phyloP scores from a whole-genome alignment of 2,797 vertebrate species.

The Hydrolagus colliei region DNA sequence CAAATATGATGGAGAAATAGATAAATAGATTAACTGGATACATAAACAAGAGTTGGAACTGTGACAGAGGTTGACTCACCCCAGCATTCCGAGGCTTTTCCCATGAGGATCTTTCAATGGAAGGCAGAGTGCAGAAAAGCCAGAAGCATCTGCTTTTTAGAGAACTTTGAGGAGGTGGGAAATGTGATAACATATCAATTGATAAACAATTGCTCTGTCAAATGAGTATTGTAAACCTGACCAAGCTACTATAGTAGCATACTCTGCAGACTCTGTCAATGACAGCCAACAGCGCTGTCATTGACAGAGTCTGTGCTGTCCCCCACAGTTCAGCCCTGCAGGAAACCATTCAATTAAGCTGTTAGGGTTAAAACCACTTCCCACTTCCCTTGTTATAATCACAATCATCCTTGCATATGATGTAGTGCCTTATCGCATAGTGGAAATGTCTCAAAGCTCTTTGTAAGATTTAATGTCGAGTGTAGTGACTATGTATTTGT shows the following conservation, averaged over 20 bases:
- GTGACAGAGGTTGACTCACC: neutral
- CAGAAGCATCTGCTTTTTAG: neutral
- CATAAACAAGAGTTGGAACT: neutral
- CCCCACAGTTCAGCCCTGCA: neutral
- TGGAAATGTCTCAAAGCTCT: too few relatives aligned
- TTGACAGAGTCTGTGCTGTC: too few relatives aligned
- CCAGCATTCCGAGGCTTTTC: neutral
- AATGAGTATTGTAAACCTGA: constrained; percentile 3
- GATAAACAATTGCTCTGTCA: neutral
- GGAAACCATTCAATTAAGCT: neutral
- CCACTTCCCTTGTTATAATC: too few relatives aligned
- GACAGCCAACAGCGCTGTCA: neutral
- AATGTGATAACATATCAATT: constrained; percentile 1
- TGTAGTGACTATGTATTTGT: too few relatives aligned
- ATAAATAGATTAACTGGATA: constrained; percentile 10
- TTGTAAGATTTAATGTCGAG: too few relatives aligned
- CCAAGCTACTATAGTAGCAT: neutral
- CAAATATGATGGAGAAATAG: constrained; percentile 13
- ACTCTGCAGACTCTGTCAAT: neutral
- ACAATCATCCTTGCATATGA: too few relatives aligned
- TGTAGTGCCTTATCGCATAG: too few relatives aligned
- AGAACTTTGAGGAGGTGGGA: neutral
- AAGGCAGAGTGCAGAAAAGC: neutral
- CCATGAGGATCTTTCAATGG: neutral
- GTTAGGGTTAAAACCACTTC: neutral